Evolutionary conservation across 1,140 invertebrate genomes (phyloP), one percentile per base, ranked within the genome.

Genomic region (Drosophila simulans): DNA sequence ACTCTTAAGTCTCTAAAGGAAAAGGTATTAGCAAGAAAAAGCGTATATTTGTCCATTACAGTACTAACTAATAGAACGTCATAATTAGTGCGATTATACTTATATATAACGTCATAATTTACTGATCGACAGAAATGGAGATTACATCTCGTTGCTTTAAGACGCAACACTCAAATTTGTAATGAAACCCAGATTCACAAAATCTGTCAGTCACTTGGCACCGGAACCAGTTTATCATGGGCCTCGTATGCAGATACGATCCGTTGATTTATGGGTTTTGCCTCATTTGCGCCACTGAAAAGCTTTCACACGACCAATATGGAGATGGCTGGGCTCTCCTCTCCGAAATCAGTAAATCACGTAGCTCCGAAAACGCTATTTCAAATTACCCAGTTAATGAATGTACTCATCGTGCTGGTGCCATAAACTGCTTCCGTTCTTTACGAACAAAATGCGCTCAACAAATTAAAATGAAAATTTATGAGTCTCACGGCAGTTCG

Each of bases 401-500:
- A 82, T 82, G 69, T 57, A 74, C 74, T 81, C 74, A 59, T 81
- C 53, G 85, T 63, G 63, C 46, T 17, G 45, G 56, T 60, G 64
- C 58, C 59, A 62, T 53, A 77, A 69, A 69, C 25, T 52, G 74
- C 65, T 82, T 85, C 64, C 83, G 78, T 85, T 86, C 45, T 55
- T 63, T 66, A 66, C 78, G 83, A 63, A 60, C 71, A 68, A 82
- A 82, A 77, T 78, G 73, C 73, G 80, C 82, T 66, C 75, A 79
- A 77, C 75, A 89, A 88, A 86, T 86, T 79, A 83, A 86, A 86
- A 88, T 83, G 79, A 72, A 72, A 83, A 86, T 86, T 88, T 79
- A 86, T 88, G 64, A 46, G 57, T 60, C 57, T 69, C 54, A 77
- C 55, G 73, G 40, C 69, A 55, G 46, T 69, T 63, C 74, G 74